Base-by-base conservation (phyloP, 2,113 vertebrate species). In the Urocynchramus pylzowi region DNA sequence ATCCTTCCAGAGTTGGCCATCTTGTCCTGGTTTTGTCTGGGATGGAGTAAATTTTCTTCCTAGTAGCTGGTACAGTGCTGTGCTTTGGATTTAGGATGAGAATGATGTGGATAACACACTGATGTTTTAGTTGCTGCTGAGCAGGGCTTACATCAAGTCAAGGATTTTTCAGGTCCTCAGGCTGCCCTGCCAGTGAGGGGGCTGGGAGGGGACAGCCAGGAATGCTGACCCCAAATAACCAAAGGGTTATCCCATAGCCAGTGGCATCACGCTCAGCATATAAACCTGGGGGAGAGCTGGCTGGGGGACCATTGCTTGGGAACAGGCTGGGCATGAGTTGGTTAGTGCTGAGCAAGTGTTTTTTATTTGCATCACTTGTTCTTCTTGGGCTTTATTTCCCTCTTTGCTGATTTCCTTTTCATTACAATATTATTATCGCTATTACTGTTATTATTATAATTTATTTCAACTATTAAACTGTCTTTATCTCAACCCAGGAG, bases 141-240 rank as follows among this genome's bases (percentile, higher is more conserved):
- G 61, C 56, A 47, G 49, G 8, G 37, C 42, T 75, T 31, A 63
- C 26, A 31, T 21, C 22, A 22, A 27, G n/a, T 14, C 28, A 31
- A 19, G 28, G 80, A 45, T 23, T 52, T 68, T 15, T 15, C 50
- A 53, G 54, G 18, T 53, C 35, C 49, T 53, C 56, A 37, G 7
- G 9, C 26, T 39, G 39, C 11, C 56, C 33, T 56, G 50, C 24
- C 26, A 53, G 49, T 0, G 0, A 45, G 33, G 42, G 23, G 28
- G 7, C 16, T 39, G n/a, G 28, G 53, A 85, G 44, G 26, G 21
- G 54, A 11, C 21, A 47, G 61, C 11, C 47, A 45, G 79, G 23
- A 61, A 16, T 61, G 53, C 24, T 61, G 42, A 50, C 33, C 28
- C 65, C 35, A 47, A 24, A 26, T 67, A 53, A 42, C 22, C 60